Conservation (phyloP, 2,888 invertebrate genomes). For the Netelia virgata region DNA sequence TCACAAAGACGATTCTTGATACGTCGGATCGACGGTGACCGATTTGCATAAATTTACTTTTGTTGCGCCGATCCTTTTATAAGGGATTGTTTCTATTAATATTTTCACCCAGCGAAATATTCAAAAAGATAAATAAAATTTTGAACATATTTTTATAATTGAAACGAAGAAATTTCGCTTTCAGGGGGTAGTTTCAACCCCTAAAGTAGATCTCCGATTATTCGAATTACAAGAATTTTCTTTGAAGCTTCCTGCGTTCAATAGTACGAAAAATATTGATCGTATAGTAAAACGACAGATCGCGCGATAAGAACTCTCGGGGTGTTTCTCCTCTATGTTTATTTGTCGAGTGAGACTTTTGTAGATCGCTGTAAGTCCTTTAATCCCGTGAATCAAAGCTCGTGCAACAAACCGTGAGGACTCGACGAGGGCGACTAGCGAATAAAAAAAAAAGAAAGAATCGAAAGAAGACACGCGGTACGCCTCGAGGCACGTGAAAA, state of each 20-base stretch:
- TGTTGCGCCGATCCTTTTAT: background rate
- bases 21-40: background rate
- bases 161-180: too few relatives aligned
- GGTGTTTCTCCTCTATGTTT: background rate
- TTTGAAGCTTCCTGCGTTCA: too few relatives aligned
- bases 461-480: conserved; percentile 6
- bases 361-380: conserved; percentile 3
- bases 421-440: conserved; percentile 7
- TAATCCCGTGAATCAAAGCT: conserved; percentile 30
- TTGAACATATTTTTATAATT: too few relatives aligned
- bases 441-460: conserved; percentile 40
- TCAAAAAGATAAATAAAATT: too few relatives aligned
- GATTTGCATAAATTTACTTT: background rate
- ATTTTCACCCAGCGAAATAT: background rate
- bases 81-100: background rate
- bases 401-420: background rate
- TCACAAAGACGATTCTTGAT: background rate
- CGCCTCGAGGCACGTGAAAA: conserved; percentile 40
- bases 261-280: too few relatives aligned
- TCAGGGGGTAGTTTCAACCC: too few relatives aligned
- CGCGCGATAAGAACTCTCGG: background rate
- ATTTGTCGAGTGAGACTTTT: background rate
- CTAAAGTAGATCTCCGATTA: too few relatives aligned
- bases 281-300: too few relatives aligned
- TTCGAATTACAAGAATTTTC: too few relatives aligned